Evolutionary conservation across 2,797 vertebrate genomes (phyloP), one percentile per base, ranked within the genome.

Genomic region (Aratinga solstitialis): DNA sequence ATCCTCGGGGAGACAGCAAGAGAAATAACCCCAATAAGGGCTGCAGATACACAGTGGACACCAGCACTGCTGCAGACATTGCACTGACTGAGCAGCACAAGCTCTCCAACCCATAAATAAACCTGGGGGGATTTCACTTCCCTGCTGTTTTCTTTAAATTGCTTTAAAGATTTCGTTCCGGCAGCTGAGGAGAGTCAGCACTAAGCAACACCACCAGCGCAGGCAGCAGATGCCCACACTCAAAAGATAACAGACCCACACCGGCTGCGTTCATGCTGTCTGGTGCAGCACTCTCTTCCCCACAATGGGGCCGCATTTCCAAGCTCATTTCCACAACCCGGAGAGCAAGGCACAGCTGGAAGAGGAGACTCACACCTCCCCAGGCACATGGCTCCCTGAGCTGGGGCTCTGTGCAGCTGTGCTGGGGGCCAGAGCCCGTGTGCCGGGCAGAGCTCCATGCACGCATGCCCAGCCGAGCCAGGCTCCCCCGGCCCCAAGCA

Each of bases 401-500:
- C 79, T 53, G 43, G 68, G 56, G 85, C 56, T 88, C 61, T 77
- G 71, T 58, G 45, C 87, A 93, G 93, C 84, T 21, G 27, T 82
- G 59, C 74, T 0, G 12, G 51, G 84, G 79, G 50, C 65, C 1
- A 3, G 63, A 93, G 89, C 63, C 84, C 11, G 8, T 51, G 73
- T 51, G 69, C 50, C 2, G 1, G 63, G 85, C 84, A 86, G 83
- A 29, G 51, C 90, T 95, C 63, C 22, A 14, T 4, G 32, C 4
- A 10, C 73, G 38, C 83, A 47, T 40, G 68, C 54, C 83, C 74
- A 1, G 11, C 83, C 0, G 32, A 94, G 85, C 83, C 83, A 78
- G 75, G 62, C 32, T 84, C 82, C 84, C 6, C 74, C 0, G 24
- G 88, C 81, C 91, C 87, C 86, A 90, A 90, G 91, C 94, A 94